Evolutionary conservation across 2,888 invertebrate genomes (phyloP).

Genomic region (Dryomyza anilis): DNA sequence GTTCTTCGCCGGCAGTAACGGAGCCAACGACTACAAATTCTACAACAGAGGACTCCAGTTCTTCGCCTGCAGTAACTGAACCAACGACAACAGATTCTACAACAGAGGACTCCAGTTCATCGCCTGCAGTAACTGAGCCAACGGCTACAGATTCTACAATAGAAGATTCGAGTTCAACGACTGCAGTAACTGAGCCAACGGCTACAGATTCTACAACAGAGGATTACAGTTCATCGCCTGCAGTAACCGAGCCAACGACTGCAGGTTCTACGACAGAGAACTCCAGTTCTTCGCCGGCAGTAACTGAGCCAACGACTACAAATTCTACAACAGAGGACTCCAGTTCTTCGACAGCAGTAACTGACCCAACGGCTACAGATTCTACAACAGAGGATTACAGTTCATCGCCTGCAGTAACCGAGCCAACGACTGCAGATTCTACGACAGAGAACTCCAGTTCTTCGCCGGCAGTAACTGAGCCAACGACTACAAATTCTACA

Average conservation of each 20-base stretch:
- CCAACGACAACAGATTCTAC: no score
- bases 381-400: not conserved
- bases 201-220: not conserved
- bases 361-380: no score
- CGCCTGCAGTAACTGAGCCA: not conserved
- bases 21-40: not conserved
- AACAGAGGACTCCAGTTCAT: not conserved
- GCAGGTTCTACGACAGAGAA: not conserved
- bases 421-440: no score
- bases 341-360: not conserved
- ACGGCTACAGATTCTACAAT: not conserved
- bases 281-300: not conserved
- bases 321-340: not conserved
- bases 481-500: no score
- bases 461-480: not conserved
- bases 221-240: not conserved
- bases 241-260: not conserved
- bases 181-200: not conserved
- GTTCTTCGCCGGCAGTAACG: not conserved
- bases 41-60: not conserved
- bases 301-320: no score
- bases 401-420: not conserved
- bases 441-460: not conserved
- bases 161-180: not conserved
- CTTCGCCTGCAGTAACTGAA: not conserved